These are phyloP conservation scores for Drosophila emarginata DNA, from an alignment of 2,888 invertebrate genomes.

Conservation along the genomic window DNA sequence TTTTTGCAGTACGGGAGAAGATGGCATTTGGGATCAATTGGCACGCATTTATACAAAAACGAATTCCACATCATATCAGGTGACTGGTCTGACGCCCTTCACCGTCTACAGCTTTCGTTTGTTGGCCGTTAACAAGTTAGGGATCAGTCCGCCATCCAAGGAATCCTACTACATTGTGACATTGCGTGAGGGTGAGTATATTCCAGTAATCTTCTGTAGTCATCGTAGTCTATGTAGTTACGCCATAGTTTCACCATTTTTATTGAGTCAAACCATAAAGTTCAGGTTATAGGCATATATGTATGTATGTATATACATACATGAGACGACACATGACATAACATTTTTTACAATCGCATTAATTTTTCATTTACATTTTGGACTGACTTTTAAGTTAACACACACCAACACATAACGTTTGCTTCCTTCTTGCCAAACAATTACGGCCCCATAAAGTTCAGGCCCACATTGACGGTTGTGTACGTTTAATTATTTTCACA, in stretches of 20 bases:
- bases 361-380: constrained; percentile 73
- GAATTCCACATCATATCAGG: constrained; percentile 86
- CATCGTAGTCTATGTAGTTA: constrained; percentile 7
- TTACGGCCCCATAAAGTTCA: constrained; percentile 54
- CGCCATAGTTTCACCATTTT: constrained; percentile 42
- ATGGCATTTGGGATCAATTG: constrained; percentile 87
- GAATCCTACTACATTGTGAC: constrained; percentile 89
- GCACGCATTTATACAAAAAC: constrained; percentile 85
- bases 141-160: constrained; percentile 87
- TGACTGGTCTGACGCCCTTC: constrained; percentile 87
- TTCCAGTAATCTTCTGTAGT: background rate
- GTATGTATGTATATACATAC: background rate
- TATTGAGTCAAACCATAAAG: constrained; percentile 42
- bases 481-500: constrained; percentile 70
- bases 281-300: constrained; percentile 8
- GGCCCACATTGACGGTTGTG: constrained; percentile 33
- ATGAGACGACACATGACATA: constrained; percentile 54
- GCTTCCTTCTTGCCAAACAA: constrained; percentile 17
- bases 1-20: constrained; percentile 86
- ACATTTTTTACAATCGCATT: constrained; percentile 74
- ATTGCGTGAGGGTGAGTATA: constrained; percentile 87
- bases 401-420: background rate
- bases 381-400: constrained; percentile 56
- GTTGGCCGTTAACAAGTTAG: constrained; percentile 88
- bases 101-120: constrained; percentile 90